Conservation (phyloP, 2,797 vertebrate species). For the Spheniscus humboldti region DNA sequence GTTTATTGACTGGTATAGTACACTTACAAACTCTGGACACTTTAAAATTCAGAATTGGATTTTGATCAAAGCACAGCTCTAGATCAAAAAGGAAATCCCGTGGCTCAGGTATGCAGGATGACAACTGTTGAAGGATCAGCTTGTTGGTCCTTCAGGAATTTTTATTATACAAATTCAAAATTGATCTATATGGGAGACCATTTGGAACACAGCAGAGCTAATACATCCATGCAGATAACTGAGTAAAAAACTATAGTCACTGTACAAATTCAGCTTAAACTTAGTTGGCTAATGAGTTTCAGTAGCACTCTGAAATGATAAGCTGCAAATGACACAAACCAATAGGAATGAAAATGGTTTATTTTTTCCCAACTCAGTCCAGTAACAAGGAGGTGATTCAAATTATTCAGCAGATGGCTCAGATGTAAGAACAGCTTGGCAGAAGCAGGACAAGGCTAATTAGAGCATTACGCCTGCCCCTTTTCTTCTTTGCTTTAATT, state of each 20-base stretch:
- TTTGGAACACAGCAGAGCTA: neutral
- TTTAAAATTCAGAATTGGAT: neutral
- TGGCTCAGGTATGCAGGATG: neutral
- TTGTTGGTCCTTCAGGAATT: neutral
- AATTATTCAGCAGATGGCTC: slow-evolving; percentile 63
- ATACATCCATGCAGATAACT: neutral
- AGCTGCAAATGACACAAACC: neutral
- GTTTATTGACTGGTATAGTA: neutral
- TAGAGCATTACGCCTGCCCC: slow-evolving; percentile 22
- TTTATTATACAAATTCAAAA: neutral
- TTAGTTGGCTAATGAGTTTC: neutral
- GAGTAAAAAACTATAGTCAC: neutral
- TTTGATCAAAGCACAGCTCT: neutral
- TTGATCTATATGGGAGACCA: neutral
- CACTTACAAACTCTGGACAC: neutral
- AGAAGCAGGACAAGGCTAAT: slow-evolving; percentile 62
- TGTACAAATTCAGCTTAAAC: neutral
- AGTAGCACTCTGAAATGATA: neutral
- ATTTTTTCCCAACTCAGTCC: neutral
- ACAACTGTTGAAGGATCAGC: neutral
- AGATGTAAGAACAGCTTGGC: slow-evolving; percentile 64
- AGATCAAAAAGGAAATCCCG: neutral
- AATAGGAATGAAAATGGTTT: neutral
- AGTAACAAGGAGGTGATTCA: slow-evolving; percentile 57
- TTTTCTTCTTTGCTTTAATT: slow-evolving; percentile 57